Percentiles rank a stretch among this genome's conserved stretches.
phyloP scores from a whole-genome alignment of 92 coral and sea anemone species.

The Porites divaricata region DNA sequence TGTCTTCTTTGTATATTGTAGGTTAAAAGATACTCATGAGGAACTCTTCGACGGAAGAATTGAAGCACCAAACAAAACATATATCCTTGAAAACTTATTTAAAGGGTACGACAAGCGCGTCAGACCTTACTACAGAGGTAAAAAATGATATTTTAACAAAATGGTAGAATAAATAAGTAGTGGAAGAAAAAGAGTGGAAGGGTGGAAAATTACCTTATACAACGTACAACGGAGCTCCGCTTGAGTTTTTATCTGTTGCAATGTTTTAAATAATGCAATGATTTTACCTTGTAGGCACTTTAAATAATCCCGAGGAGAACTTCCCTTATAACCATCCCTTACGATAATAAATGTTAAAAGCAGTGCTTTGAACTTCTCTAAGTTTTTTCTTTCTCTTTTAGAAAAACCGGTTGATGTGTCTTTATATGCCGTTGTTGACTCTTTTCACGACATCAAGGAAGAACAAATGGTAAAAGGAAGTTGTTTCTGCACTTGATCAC shows the following conservation, averaged over 20 bases:
- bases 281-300: too few species aligned
- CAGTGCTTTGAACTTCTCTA: background rate
- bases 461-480: conserved; percentile 37
- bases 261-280: too few species aligned
- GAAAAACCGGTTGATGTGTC: conserved; percentile 24
- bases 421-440: conserved; percentile 27
- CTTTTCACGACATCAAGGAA: conserved; percentile 46
- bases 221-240: too few species aligned
- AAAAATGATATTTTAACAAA: background rate
- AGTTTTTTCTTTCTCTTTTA: background rate
- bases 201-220: background rate
- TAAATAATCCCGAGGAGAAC: too few species aligned
- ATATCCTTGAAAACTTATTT: conserved; percentile 26
- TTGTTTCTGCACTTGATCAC: background rate
- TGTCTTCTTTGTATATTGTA: background rate
- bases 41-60: conserved; percentile 16
- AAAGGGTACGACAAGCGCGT: conserved; percentile 37
- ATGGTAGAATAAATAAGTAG: too few species aligned
- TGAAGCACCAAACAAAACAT: conserved; percentile 53
- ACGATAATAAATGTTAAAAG: background rate
- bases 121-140: conserved; percentile 66
- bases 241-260: too few species aligned
- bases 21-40: background rate
- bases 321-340: too few species aligned
- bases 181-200: background rate